Conservation (phyloP, 2,113 vertebrate species). For the Turdus rufiventris region DNA sequence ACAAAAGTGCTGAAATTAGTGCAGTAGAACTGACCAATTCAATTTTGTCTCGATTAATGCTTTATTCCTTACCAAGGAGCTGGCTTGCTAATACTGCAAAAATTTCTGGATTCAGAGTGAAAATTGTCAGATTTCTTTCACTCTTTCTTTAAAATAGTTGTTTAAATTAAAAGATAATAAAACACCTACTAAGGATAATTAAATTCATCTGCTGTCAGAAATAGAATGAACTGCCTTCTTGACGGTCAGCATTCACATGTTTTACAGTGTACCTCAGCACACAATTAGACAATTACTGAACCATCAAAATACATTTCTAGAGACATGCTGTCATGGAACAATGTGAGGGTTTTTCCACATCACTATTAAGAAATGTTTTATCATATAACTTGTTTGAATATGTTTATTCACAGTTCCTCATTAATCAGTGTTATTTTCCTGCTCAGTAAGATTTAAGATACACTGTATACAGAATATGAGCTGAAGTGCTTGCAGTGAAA, state of each 20-base stretch:
- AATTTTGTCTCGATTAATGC: neutral
- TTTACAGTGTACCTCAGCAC: neutral
- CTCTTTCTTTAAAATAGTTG: neutral
- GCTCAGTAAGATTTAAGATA: neutral
- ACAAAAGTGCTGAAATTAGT: neutral
- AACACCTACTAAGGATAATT: neutral
- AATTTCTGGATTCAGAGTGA: neutral
- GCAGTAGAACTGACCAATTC: accelerated
- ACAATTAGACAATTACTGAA: neutral
- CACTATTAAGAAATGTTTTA: neutral
- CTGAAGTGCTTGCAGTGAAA: neutral
- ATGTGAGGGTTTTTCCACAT: neutral
- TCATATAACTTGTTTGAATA: neutral
- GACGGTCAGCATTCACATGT: neutral
- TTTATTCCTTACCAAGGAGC: neutral
- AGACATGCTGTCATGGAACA: neutral
- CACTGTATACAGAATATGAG: neutral
- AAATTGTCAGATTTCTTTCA: neutral
- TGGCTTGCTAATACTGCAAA: neutral
- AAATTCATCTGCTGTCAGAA: neutral
- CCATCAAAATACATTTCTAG: neutral
- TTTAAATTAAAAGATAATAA: neutral
- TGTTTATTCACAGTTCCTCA: slow-evolving; percentile 20
- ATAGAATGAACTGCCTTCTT: neutral
- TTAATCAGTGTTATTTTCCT: neutral